These are phyloP conservation scores for Diaprepes abbreviatus DNA, from an alignment of 2,888 invertebrate genomes.

Conservation along the genomic window DNA sequence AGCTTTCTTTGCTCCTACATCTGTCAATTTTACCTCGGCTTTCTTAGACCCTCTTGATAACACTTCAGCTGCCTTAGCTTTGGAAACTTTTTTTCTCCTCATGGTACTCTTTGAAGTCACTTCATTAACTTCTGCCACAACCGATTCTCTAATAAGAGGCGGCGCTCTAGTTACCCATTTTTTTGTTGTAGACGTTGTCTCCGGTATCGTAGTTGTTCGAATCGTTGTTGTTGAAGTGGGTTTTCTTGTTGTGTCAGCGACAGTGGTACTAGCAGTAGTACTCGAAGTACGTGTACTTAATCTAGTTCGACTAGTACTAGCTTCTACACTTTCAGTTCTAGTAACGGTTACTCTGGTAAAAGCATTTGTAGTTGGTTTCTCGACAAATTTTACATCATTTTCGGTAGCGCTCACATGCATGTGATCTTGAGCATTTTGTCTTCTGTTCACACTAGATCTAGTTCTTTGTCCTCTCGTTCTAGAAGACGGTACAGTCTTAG, in stretches of 20 bases:
- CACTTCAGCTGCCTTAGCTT: slow-evolving; percentile 49
- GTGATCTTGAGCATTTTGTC: slow-evolving; percentile 50
- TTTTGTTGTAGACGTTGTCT: slow-evolving; percentile 46
- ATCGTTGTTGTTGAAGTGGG: slow-evolving; percentile 22
- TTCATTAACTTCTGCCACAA: slow-evolving; percentile 62
- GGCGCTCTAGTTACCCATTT: slow-evolving; percentile 44
- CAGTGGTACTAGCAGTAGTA: slow-evolving; percentile 13
- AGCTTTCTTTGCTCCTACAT: slow-evolving; percentile 51
- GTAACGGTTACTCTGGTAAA: slow-evolving; percentile 45
- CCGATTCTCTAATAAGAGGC: slow-evolving; percentile 59
- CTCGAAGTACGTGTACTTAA: slow-evolving; percentile 25
- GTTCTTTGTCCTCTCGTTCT: slow-evolving; percentile 40
- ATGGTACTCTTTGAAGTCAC: slow-evolving; percentile 63
- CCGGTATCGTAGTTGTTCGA: slow-evolving; percentile 2
- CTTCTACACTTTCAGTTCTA: slow-evolving; percentile 54
- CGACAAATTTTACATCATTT: slow-evolving; percentile 55
- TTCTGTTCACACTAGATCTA: slow-evolving; percentile 36
- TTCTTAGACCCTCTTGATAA: slow-evolving; percentile 56
- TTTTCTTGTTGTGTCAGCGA: slow-evolving; percentile 44
- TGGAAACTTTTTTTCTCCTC: slow-evolving; percentile 51
- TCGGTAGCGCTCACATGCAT: slow-evolving; percentile 58
- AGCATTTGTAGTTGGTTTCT: slow-evolving; percentile 51
- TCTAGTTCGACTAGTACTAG: slow-evolving; percentile 50
- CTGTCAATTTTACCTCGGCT: slow-evolving; percentile 54
- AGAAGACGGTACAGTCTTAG: slow-evolving; percentile 57